Percentiles rank a stretch among this genome's conserved stretches.
These are phyloP conservation scores for Tribolium castaneum DNA, from an alignment of 1,140 invertebrate species.

Conservation along the genomic window DNA sequence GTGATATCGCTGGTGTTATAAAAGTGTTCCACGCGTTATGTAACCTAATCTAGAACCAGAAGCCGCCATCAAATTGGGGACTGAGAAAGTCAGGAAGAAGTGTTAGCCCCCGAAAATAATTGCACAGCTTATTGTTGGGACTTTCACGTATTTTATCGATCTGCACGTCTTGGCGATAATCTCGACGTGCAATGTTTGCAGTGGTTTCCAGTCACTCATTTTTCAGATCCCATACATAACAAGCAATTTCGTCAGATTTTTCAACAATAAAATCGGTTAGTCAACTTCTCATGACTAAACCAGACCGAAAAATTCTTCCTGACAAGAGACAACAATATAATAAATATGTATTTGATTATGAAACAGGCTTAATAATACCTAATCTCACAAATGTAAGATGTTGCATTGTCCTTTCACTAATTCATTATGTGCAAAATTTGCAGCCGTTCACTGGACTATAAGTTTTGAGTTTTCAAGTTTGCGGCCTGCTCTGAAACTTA, in stretches of 20 bases:
- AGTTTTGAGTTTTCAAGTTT: neutral
- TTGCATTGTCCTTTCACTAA: slow-evolving; percentile 29
- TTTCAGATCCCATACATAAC: neutral
- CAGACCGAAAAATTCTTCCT: slow-evolving; percentile 11
- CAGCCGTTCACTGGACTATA: neutral
- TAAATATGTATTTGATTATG: neutral
- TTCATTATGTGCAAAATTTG: slow-evolving; percentile 29
- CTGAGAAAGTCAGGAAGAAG: neutral
- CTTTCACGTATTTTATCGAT: slow-evolving; percentile 4
- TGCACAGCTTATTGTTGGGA: neutral
- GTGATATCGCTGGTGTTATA: neutral
- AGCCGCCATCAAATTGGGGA: neutral
- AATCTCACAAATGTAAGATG: slow-evolving; percentile 26
- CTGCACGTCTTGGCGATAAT: neutral
- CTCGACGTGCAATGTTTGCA: neutral
- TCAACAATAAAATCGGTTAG: neutral
- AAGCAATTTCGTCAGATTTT: neutral
- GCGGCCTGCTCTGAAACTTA: too few species aligned
- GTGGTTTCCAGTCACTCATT: slow-evolving; percentile 15
- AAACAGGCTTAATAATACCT: neutral
- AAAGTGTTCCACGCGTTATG: neutral
- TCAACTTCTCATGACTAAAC: neutral
- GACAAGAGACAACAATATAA: slow-evolving; percentile 6
- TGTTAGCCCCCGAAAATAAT: neutral
- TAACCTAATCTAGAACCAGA: neutral